These are phyloP conservation scores for Promerops cafer DNA, from an alignment of 2,113 vertebrate genomes.

Conservation along the genomic window DNA sequence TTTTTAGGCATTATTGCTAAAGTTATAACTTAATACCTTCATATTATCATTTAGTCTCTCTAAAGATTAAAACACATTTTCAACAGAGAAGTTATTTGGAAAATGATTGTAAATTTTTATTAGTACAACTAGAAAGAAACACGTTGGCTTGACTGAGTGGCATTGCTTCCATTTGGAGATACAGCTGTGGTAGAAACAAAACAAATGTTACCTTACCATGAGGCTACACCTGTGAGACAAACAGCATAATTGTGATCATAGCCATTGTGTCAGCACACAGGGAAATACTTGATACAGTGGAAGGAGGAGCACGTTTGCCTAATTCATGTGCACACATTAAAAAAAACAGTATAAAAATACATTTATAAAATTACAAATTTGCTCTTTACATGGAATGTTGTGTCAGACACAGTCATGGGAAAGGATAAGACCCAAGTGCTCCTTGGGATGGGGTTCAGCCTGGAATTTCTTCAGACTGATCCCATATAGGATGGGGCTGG, in stretches of 20 bases:
- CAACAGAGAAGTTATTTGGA: slow-evolving; percentile 3
- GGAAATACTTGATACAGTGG: neutral
- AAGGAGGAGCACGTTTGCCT: neutral
- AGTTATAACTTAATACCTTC: neutral
- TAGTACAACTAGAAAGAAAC: slow-evolving; percentile 21
- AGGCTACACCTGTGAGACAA: neutral
- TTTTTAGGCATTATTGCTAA: neutral
- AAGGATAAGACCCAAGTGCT: neutral
- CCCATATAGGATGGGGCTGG: neutral
- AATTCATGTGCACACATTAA: slow-evolving; percentile 29
- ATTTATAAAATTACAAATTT: slow-evolving; percentile 71
- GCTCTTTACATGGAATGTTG: slow-evolving; percentile 68
- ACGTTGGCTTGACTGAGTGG: neutral
- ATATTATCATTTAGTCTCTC: neutral
- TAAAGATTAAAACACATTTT: neutral
- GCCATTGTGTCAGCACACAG: neutral
- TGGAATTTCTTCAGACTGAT: neutral
- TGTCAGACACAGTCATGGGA: neutral
- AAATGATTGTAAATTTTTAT: slow-evolving; percentile 40
- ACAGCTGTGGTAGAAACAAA: neutral
- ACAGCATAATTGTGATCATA: neutral
- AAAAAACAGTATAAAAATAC: slow-evolving; percentile 78
- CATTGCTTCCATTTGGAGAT: neutral
- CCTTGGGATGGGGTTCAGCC: neutral
- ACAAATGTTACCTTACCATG: neutral